These are phyloP conservation scores for Tenthredo notha DNA, from an alignment of 2,888 invertebrate species.

Conservation along the genomic window DNA sequence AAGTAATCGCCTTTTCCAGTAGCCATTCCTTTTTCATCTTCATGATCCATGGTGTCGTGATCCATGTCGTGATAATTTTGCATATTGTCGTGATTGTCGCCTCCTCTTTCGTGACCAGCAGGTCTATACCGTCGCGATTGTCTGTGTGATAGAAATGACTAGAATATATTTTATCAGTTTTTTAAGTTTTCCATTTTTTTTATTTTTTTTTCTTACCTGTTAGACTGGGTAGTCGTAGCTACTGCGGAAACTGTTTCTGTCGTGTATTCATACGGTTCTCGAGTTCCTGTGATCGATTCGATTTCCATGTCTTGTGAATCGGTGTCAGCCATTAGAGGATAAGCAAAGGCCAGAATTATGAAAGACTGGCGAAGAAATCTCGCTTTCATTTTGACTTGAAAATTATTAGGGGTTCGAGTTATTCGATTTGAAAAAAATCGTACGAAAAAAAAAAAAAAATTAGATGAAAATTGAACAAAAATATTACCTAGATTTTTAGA, in stretches of 20 bases:
- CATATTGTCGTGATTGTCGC: constrained; percentile 77
- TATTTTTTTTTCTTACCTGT: constrained; percentile 64
- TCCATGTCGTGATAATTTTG: constrained; percentile 59
- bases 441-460: background rate
- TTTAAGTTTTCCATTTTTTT: background rate
- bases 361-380: constrained; percentile 60
- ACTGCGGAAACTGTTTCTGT: constrained; percentile 60
- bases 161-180: background rate
- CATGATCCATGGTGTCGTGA: constrained; percentile 73
- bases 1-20: constrained; percentile 85
- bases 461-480: background rate
- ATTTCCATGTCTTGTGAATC: constrained; percentile 55
- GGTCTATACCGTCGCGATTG: constrained; percentile 67
- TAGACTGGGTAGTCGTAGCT: constrained; percentile 65
- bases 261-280: constrained; percentile 54
- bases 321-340: constrained; percentile 26
- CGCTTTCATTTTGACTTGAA: constrained; percentile 62
- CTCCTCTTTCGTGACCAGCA: constrained; percentile 65
- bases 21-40: constrained; percentile 80
- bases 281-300: constrained; percentile 53
- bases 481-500: background rate
- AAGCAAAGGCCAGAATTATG: constrained; percentile 63
- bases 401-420: background rate
- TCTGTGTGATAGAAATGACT: constrained; percentile 58
- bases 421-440: background rate